Conservation (phyloP, 2,113 vertebrate species). For the Chrysemys picta region DNA sequence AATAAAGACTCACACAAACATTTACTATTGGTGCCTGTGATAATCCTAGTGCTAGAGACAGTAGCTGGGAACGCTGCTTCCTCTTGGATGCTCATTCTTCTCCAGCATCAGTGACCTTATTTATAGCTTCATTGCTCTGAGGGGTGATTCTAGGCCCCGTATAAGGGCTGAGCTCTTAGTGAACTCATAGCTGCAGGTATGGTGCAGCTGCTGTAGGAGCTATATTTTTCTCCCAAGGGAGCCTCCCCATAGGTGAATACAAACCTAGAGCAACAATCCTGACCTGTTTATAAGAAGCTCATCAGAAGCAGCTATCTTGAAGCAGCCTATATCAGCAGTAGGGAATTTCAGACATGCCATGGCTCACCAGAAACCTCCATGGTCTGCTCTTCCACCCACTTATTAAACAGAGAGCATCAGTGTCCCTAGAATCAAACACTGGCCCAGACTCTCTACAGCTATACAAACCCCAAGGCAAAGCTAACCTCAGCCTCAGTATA, state of each 20-base stretch:
- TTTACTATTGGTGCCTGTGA: not conserved
- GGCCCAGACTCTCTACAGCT: not conserved
- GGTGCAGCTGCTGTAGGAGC: not conserved
- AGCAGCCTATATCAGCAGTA: not conserved
- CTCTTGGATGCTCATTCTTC: not conserved
- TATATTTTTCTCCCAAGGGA: not conserved
- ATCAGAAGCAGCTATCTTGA: not conserved
- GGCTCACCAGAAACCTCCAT: not conserved
- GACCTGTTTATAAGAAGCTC: not conserved
- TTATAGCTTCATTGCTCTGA: not conserved
- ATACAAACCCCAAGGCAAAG: not conserved
- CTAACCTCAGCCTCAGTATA: not conserved
- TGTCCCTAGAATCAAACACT: not conserved
- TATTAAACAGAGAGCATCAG: not conserved
- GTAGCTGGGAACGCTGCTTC: not conserved
- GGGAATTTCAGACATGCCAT: not conserved
- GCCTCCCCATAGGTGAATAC: not conserved
- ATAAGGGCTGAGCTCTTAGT: not conserved
- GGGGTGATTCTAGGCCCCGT: not conserved
- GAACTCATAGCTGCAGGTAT: accelerated
- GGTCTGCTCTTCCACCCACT: not conserved
- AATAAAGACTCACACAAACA: not conserved
- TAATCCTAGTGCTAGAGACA: not conserved
- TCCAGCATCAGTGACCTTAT: not conserved
- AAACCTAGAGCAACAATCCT: not conserved